phyloP scores from a whole-genome alignment of 2,797 vertebrate genomes.

The Bucorvus abyssinicus region DNA sequence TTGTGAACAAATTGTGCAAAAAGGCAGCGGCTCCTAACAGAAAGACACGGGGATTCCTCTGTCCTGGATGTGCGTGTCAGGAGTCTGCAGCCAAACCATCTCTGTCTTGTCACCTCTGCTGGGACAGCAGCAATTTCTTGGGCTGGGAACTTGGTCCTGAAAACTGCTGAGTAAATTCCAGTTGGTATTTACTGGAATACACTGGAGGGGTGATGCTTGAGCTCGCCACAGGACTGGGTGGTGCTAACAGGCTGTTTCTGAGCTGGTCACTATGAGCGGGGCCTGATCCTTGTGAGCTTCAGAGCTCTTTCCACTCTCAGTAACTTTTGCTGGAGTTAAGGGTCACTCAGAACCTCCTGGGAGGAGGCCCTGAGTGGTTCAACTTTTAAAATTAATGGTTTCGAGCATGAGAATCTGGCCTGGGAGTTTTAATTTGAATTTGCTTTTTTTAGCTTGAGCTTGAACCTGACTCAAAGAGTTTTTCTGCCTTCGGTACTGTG shows the following conservation, averaged over 20 bases:
- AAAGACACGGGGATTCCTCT: not conserved
- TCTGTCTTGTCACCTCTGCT: not conserved
- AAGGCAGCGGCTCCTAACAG: not conserved
- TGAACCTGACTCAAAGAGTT: not conserved
- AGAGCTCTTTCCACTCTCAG: not conserved
- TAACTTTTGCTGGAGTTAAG: not conserved
- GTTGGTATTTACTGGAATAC: not conserved
- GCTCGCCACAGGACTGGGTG: not conserved
- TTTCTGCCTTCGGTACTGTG: not conserved
- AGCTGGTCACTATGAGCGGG: not conserved
- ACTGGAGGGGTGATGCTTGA: not conserved
- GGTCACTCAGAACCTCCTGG: not conserved
- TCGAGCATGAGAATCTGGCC: not conserved
- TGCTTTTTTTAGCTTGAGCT: not conserved
- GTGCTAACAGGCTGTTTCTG: not conserved
- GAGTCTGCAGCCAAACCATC: not conserved
- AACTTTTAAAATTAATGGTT: not conserved
- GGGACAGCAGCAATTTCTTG: not conserved
- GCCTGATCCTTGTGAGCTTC: not conserved
- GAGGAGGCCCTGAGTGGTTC: not conserved
- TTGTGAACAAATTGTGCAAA: not conserved
- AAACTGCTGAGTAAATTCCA: not conserved
- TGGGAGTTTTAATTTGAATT: conserved; percentile 7
- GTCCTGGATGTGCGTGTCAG: not conserved
- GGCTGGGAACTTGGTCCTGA: not conserved